These are phyloP conservation scores for Aphidius gifuensis DNA, from an alignment of 1,140 invertebrate genomes.

Conservation along the genomic window DNA sequence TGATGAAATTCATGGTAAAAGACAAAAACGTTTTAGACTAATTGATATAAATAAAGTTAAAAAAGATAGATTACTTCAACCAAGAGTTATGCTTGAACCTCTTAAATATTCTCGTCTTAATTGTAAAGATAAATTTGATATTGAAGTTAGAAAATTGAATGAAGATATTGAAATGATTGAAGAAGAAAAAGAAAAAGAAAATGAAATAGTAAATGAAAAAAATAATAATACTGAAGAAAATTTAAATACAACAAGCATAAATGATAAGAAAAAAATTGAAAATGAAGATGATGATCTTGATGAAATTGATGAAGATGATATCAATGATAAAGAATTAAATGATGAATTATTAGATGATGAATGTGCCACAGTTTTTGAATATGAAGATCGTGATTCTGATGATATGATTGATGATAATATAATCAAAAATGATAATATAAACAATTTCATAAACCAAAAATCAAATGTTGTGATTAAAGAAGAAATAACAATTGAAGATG, in stretches of 20 bases:
- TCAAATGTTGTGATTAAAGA: slow-evolving; percentile 3
- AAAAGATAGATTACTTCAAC: slow-evolving; percentile 44
- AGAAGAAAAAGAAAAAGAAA: slow-evolving; percentile 29
- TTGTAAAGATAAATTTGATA: slow-evolving; percentile 34
- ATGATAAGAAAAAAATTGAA: slow-evolving; percentile 28
- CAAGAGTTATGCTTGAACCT: slow-evolving; percentile 48
- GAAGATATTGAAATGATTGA: slow-evolving; percentile 29
- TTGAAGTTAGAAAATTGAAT: slow-evolving; percentile 45
- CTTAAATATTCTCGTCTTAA: slow-evolving; percentile 35
- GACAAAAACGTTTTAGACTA: slow-evolving; percentile 6
- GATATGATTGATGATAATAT: slow-evolving; percentile 25
- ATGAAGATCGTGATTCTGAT: slow-evolving; percentile 27
- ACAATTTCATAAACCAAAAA: background rate
- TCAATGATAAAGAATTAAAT: slow-evolving; percentile 36
- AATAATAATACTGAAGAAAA: slow-evolving; percentile 25
- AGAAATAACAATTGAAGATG: slow-evolving; percentile 5
- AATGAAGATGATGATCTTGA: slow-evolving; percentile 21
- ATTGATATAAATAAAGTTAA: slow-evolving; percentile 39
- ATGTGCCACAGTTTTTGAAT: slow-evolving; percentile 16
- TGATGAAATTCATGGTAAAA: slow-evolving; percentile 6
- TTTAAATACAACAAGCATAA: slow-evolving; percentile 21
- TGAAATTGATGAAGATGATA: slow-evolving; percentile 13
- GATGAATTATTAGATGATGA: slow-evolving; percentile 22
- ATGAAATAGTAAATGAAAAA: slow-evolving; percentile 29
- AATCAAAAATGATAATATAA: background rate